Percentiles rank a stretch among this genome's conserved stretches.
phyloP scores from a whole-genome alignment of 2,888 invertebrate species.

The Coremacera marginata region DNA sequence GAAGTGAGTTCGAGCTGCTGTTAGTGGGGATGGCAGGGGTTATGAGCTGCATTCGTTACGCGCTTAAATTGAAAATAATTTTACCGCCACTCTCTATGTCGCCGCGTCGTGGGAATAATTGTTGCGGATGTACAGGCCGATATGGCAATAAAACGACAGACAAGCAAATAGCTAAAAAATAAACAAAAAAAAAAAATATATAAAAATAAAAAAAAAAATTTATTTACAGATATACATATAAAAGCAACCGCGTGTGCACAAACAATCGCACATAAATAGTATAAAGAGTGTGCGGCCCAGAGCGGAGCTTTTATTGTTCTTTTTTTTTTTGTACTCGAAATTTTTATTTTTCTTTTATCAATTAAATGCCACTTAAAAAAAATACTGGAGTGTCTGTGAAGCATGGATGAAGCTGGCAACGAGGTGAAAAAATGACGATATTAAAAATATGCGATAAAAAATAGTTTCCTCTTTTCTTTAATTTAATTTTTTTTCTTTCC shows the following conservation, averaged over 20 bases:
- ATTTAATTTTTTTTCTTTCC: no score
- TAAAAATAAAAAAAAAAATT: neutral
- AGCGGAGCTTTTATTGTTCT: constrained; percentile 14
- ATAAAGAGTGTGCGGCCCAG: neutral
- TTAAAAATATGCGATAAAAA: constrained; percentile 8
- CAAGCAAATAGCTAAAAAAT: neutral
- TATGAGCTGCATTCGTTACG: neutral
- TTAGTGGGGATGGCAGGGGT: neutral
- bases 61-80: constrained; percentile 33
- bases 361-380: constrained; percentile 64
- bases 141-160: constrained; percentile 3
- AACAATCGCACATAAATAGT: neutral
- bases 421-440: constrained; percentile 28
- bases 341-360: constrained; percentile 56
- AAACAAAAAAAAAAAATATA: neutral
- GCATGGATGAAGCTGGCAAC: constrained; percentile 25
- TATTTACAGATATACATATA: neutral
- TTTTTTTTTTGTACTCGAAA: constrained; percentile 16
- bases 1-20: constrained; percentile 42
- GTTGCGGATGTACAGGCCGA: constrained; percentile 19
- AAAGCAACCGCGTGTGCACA: constrained; percentile 3
- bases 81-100: constrained; percentile 41
- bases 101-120: constrained; percentile 37
- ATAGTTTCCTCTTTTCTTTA: neutral
- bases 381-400: constrained; percentile 58